Evolutionary conservation across 2,113 vertebrate species (phyloP).

Genomic region (Pseudonaja textilis): DNA sequence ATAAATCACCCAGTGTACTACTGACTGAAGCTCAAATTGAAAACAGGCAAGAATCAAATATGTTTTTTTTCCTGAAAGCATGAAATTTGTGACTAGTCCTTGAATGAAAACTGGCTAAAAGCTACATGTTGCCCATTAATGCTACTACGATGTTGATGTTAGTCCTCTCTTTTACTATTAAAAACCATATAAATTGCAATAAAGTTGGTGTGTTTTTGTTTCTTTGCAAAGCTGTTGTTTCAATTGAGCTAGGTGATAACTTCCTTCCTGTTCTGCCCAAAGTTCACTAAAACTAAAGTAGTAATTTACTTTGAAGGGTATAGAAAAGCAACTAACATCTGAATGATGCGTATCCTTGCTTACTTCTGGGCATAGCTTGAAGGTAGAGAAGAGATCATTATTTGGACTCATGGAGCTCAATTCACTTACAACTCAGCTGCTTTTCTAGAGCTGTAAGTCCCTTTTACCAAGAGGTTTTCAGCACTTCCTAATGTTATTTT

Average conservation of each 20-base stretch:
- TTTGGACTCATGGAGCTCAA: constrained; percentile 4
- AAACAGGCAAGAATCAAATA: neutral
- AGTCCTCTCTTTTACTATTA: neutral
- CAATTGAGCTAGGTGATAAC: neutral
- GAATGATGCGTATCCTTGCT: constrained; percentile 4
- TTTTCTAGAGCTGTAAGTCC: constrained; percentile 1
- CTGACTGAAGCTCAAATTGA: neutral
- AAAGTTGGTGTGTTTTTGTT: neutral
- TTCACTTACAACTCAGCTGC: neutral
- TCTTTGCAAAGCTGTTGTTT: neutral
- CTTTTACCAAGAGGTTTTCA: neutral
- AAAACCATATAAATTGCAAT: neutral
- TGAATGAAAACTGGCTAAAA: neutral
- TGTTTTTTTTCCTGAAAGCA: neutral
- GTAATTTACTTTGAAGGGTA: accelerated
- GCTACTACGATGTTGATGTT: neutral
- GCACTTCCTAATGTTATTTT: constrained; percentile 10
- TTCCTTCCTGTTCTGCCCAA: neutral
- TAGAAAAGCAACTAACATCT: constrained; percentile 15
- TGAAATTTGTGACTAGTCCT: neutral
- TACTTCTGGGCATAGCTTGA: constrained; percentile 10
- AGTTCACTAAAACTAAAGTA: constrained; percentile 22
- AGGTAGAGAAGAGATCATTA: constrained; percentile 10
- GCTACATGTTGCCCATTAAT: no score
- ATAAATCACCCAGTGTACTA: neutral